These are phyloP conservation scores for Pavo muticus DNA, from an alignment of 2,113 vertebrate genomes.

Conservation along the genomic window DNA sequence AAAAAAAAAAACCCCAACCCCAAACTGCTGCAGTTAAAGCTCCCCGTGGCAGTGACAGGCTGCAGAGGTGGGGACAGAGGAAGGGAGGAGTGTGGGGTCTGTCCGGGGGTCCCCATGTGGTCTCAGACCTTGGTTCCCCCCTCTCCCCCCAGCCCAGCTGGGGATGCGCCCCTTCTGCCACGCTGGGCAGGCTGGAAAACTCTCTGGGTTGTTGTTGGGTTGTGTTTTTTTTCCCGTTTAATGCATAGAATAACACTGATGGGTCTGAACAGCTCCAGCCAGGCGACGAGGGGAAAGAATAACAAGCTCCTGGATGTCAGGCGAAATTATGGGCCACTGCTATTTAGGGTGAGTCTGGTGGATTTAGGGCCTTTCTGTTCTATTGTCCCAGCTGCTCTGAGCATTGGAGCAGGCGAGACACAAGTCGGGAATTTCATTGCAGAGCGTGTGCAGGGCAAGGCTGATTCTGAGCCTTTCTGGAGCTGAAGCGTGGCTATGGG, in stretches of 20 bases:
- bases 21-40: neutral
- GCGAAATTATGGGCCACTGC: conserved; percentile 86
- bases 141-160: neutral
- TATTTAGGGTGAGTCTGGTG: conserved; percentile 92
- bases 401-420: conserved; percentile 69
- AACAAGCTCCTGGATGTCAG: conserved; percentile 92
- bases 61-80: neutral
- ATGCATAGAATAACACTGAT: conserved; percentile 86
- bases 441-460: neutral
- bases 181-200: conserved; percentile 3
- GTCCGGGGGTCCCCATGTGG: neutral
- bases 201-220: conserved; percentile 56
- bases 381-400: conserved; percentile 83
- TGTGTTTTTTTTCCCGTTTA: conserved; percentile 62
- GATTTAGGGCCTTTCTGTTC: conserved; percentile 88
- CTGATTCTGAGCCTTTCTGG: neutral
- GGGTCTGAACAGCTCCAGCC: conserved; percentile 92
- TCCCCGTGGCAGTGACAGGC: neutral
- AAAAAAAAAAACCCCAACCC: neutral
- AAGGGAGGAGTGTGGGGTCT: neutral
- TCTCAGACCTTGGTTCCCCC: neutral
- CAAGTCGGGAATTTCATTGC: conserved; percentile 73
- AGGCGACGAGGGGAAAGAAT: conserved; percentile 93
- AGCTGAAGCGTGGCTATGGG: neutral
- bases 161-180: neutral